Conservation (phyloP, 53 echinoderm and acorn worm genomes). For the Apostichopus leukothele region DNA sequence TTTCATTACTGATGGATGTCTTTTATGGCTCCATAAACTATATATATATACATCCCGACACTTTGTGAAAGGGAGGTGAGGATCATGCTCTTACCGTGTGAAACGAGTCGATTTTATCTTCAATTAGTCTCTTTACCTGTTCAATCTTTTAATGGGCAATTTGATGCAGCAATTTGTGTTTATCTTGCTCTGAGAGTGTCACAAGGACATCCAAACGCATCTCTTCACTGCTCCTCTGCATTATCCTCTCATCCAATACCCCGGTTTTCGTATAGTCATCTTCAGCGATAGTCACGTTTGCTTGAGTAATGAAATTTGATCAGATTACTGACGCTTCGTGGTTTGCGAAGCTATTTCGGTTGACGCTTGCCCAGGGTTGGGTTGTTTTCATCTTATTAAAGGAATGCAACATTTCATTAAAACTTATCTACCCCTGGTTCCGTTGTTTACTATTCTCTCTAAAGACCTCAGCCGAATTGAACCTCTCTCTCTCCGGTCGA, state of each 20-base stretch:
- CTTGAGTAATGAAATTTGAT: slow-evolving; percentile 43
- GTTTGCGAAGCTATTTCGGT: slow-evolving; percentile 23
- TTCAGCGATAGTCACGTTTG: slow-evolving; percentile 21
- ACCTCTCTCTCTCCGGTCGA: no score
- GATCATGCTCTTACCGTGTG: background rate
- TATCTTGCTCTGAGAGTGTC: slow-evolving; percentile 19
- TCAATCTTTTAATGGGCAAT: background rate
- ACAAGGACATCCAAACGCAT: slow-evolving; percentile 10
- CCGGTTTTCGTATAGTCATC: background rate
- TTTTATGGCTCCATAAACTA: no score
- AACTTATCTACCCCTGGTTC: background rate
- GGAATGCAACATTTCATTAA: background rate
- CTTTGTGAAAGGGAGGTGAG: no score
- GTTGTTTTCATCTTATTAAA: background rate
- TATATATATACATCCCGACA: no score
- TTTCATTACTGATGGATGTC: no score
- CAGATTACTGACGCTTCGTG: slow-evolving; percentile 14
- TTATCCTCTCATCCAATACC: slow-evolving; percentile 3
- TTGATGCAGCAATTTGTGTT: background rate
- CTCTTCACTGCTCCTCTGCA: background rate
- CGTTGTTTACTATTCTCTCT: no score
- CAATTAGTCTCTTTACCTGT: background rate
- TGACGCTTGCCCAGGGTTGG: slow-evolving; percentile 16
- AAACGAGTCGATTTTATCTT: background rate
- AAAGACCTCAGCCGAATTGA: no score